These are phyloP conservation scores for Caenorhabditis sp. DNA, from an alignment of 2,888 invertebrate species.

Conservation along the genomic window DNA sequence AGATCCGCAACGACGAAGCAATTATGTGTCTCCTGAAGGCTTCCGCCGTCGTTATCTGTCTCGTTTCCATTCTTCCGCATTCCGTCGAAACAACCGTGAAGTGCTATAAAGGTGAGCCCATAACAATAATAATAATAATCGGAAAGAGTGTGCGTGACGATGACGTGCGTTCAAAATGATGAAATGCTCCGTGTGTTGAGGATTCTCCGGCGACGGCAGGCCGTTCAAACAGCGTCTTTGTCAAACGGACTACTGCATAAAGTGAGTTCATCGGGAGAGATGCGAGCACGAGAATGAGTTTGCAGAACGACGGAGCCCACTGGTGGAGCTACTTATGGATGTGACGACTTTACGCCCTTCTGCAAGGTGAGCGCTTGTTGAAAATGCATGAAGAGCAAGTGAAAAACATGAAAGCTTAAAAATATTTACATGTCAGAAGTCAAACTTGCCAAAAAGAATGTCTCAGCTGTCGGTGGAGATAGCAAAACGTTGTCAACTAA, in stretches of 20 bases:
- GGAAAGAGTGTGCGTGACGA: not conserved
- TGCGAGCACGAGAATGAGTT: not conserved
- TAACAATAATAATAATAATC: not conserved
- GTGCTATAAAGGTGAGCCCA: constrained; percentile 47
- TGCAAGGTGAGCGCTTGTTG: constrained; percentile 45
- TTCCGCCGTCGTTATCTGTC: constrained; percentile 18
- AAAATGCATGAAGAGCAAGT: too few species aligned
- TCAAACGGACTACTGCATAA: constrained; percentile 57
- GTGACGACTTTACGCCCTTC: constrained; percentile 57
- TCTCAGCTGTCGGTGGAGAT: too few species aligned
- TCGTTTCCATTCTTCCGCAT: constrained; percentile 13
- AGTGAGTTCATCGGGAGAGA: constrained; percentile 21
- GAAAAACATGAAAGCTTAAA: too few species aligned
- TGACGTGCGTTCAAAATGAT: constrained; percentile 21
- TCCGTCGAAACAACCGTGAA: constrained; percentile 25
- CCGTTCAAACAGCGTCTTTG: constrained; percentile 56
- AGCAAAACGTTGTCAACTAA: too few species aligned
- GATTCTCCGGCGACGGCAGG: constrained; percentile 52
- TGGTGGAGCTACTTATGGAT: constrained; percentile 54
- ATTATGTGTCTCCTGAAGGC: constrained; percentile 39
- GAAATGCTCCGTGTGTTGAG: constrained; percentile 14
- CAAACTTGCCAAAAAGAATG: not conserved
- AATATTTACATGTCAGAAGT: too few species aligned
- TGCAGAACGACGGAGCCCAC: constrained; percentile 50
- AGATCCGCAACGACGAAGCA: constrained; percentile 1